Evolutionary conservation across 2,888 invertebrate species (phyloP), one percentile per base, ranked within the genome.

Genomic region (Lepidochitona cinerea): DNA sequence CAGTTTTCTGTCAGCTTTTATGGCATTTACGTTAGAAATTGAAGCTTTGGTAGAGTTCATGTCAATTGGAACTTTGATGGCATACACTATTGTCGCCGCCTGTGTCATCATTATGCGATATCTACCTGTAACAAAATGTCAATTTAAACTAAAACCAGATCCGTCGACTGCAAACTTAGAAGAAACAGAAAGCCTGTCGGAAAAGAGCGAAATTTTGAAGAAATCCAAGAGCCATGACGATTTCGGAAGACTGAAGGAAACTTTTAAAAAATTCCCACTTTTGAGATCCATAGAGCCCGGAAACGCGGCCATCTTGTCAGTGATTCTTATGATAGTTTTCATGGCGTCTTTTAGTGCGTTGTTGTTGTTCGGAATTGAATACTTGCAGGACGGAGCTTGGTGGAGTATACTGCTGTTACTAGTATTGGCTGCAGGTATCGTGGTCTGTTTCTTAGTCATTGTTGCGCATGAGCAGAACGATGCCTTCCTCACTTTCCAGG

Each of bases 61-160:
- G 96, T 97, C 97, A 0, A 97, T 97, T 0, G 97, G 97, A 87
- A 96, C 96, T 0, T 95, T 97, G 77, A 96, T 97, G 6, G 96
- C 96, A 0, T 97, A 97, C 89, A 96, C 96, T 1, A 96, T 97
- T 78, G 97, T 97, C 2, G 96, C 96, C 79, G 96, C 96, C 18
- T 95, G 95, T 76, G 96, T 97, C 6, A 96, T 97, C 71, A 94
- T 97, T 68, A 91, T 97, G 71, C 93, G 97, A 66, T 97, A 97
- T 87, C 92, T 94, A 65, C 88, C 89, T 0, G 87, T 86, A 9
- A 79, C 80, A 65, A 84, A 86, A 72, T 88, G 88, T 68, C 89
- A 89, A 77, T 89, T 89, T 76, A 83, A 88, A 78, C 83, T 89
- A 18, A 86, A 85, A 79, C 85, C 88, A 29, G 88, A 89, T 75